Conservation (phyloP, 2,797 vertebrate species). For the Buphagus erythrorhynchus region DNA sequence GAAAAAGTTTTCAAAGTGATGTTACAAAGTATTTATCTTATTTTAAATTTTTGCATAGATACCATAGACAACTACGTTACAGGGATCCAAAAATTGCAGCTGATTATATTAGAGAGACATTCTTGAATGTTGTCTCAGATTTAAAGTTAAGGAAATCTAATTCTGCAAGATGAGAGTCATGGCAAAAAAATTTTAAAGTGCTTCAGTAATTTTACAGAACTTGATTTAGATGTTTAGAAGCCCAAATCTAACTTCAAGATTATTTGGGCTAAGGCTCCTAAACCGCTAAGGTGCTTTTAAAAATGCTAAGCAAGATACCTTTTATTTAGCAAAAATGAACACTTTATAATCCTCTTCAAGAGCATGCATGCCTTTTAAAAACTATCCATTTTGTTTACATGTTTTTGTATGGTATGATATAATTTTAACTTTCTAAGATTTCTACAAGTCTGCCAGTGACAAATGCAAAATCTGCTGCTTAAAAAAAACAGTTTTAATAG, state of each 20-base stretch:
- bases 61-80: neutral
- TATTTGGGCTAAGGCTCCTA: constrained; percentile 30
- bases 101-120: neutral
- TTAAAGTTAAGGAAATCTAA: neutral
- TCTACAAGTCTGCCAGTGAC: constrained; percentile 57
- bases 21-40: neutral
- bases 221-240: constrained; percentile 19
- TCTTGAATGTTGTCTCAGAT: neutral
- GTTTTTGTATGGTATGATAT: constrained; percentile 61
- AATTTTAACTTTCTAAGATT: constrained; percentile 58
- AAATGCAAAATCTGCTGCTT: constrained; percentile 66
- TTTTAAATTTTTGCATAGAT: neutral
- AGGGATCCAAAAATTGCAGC: neutral
- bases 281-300: constrained; percentile 58
- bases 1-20: neutral
- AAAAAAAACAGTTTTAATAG: constrained; percentile 41
- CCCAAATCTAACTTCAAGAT: neutral
- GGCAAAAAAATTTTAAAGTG: neutral
- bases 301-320: neutral
- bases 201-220: neutral
- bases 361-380: constrained; percentile 42
- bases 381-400: constrained; percentile 65
- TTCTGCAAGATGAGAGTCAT: neutral
- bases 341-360: constrained; percentile 43
- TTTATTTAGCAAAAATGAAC: constrained; percentile 45